Evolutionary conservation across 1,140 invertebrate species (phyloP), one percentile per base, ranked within the genome.

Genomic region (Papilio helenus): DNA sequence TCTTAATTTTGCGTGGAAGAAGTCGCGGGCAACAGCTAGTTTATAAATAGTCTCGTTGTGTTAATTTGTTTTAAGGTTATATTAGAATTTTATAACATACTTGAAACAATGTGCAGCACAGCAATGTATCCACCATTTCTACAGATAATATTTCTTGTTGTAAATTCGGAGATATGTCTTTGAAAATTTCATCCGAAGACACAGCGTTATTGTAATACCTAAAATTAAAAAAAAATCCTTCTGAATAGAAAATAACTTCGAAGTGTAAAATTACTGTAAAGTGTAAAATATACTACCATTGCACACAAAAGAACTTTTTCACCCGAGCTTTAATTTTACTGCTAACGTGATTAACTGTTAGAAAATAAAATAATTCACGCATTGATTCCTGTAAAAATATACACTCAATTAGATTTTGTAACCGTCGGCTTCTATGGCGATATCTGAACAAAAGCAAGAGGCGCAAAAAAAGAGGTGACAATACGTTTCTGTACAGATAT

Each of bases 141-240:
- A 94, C 82, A 5, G 88, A 90, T 39, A 92, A 80, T 12, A 94
- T 88, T 84, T 94, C 92, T 81, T 92, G 91, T 83, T 92, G 88
- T 23, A 93, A 90, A 68, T 91, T 93, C 1, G 82, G 68, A 0
- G 91, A 94, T 89, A 93, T 90, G 20, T 92, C 90, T 72, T 85
- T 85, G 46, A 94, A 92, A 82, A 94, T 87, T 83, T 93, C 91
- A 42, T 88, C 83, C 20, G 79, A 88, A 1, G 89, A 86, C 2
- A 94, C 88, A 5, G 90, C 89, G 29, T 87, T 89, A 39, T 94
- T 93, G 79, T 94, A 94, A 81, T 93, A 94, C 92, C 92, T 94
- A 23, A 61, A 29, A 65, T 14, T 4, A 29, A 26, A 20, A 20
- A 16, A 46, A 39, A 39, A 8, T 39, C 44, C 44, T 16, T 46